A percentile compares a stretch with the other conserved stretches of the same genome.
phyloP scores from a whole-genome alignment of 2,113 vertebrate genomes.

The Chloroceryle aenea region DNA sequence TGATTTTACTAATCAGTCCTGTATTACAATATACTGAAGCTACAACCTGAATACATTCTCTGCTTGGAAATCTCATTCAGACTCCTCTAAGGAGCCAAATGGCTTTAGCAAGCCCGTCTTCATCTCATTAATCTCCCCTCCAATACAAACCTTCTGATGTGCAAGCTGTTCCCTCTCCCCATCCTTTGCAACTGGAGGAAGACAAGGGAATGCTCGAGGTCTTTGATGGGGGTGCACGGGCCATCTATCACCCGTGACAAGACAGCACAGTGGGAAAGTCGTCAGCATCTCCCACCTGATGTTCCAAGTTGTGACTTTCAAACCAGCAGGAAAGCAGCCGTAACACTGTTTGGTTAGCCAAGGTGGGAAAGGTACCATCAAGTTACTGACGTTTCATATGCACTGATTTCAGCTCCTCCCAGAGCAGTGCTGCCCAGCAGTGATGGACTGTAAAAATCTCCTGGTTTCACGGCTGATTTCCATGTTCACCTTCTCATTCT shows the following conservation, averaged over 20 bases:
- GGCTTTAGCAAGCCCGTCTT: neutral
- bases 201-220: neutral
- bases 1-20: neutral
- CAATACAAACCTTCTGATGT: neutral
- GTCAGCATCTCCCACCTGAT: neutral
- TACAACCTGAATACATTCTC: neutral
- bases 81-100: neutral
- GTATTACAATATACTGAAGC: neutral
- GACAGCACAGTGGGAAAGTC: neutral
- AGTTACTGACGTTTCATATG: neutral
- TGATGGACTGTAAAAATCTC: neutral
- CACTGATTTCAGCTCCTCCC: neutral
- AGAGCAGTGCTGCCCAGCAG: neutral
- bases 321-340: neutral
- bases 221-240: neutral
- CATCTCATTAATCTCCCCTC: neutral
- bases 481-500: neutral
- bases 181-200: neutral
- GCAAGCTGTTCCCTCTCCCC: neutral
- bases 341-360: neutral
- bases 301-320: neutral
- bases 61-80: neutral
- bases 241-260: neutral
- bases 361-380: neutral
- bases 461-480: neutral